Evolutionary conservation across 2,797 vertebrate genomes (phyloP), one percentile per base, ranked within the genome.

Genomic region (Phaenicophaeus curvirostris): DNA sequence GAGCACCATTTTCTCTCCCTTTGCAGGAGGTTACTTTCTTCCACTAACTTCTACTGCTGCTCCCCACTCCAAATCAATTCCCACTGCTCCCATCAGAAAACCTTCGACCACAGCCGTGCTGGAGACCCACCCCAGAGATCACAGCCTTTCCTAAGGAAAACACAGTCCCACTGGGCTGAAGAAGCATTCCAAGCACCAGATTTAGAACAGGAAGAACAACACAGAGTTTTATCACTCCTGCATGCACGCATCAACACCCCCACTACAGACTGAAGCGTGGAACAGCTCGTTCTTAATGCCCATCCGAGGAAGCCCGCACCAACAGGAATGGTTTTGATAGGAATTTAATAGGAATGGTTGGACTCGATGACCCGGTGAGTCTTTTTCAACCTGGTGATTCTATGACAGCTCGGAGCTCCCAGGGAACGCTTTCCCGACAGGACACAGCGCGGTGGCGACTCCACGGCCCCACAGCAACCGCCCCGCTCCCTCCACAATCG

Each of bases 181-280:
- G 20, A 31, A 33, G n/a, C n/a, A n/a, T n/a, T n/a, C 27, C 4
- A 2, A 68, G 23, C 2, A 1, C 19, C 8, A 30, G 23, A 20
- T 13, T n/a, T 2, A 0, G 7, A 20, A 17, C 27, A 20, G 17
- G 18, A 53, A 21, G 21, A 5, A 12, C 20, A 21, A 42, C n/a
- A n/a, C 55, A 20, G 14, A 15, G 4, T 8, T 6, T 25, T 27
- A 14, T 1, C 14, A 0, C 9, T 61, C 30, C 30, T 13, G 27
- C 44, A 3, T 0, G 13, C 41, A 24, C 33, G 12, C 33, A 15
- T 10, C 35, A 2, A 10, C 2, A 46, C 15, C 15, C 42, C 42
- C 3, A 10, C 6, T 4, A 4, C 46, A 23, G 33, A 3, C 0
- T n/a, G n/a, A n/a, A n/a, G n/a, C n/a, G 4, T 2, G 30, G 24